Percentiles rank a stretch among this genome's conserved stretches.
Conservation (phyloP, 2,797 vertebrate genomes). For the Discoglossus pictus region DNA sequence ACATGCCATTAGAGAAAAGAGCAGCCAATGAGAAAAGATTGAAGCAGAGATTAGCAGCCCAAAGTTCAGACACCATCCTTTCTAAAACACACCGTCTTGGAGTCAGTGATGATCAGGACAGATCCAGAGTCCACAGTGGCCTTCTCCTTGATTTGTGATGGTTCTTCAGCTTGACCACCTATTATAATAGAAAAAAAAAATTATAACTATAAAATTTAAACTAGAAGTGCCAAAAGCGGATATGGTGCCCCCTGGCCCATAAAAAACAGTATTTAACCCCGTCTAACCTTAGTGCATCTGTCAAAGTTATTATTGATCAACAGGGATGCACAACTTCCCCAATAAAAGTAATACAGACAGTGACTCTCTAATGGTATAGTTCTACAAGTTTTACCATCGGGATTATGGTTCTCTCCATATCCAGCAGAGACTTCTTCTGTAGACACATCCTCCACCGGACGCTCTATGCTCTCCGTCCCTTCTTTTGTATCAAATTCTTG, state of each 20-base stretch:
- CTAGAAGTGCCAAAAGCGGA: too few relatives aligned
- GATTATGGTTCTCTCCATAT: not conserved
- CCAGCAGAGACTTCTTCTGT: not conserved
- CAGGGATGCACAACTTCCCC: too few relatives aligned
- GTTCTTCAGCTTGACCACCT: not conserved
- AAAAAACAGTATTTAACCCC: too few relatives aligned
- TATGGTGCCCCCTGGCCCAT: too few relatives aligned
- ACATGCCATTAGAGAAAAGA: slow-evolving; percentile 3
- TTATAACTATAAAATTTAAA: too few relatives aligned
- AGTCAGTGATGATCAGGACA: slow-evolving; percentile 49
- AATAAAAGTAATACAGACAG: too few relatives aligned
- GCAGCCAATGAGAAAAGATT: not conserved
- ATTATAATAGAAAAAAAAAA: not conserved
- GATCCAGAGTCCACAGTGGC: slow-evolving; percentile 14
- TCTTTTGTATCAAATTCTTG: not conserved
- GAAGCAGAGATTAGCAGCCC: not conserved
- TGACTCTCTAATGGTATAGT: too few relatives aligned
- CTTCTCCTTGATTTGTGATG: not conserved
- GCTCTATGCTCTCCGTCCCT: not conserved
- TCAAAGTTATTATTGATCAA: too few relatives aligned
- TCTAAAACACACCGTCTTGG: slow-evolving; percentile 48
- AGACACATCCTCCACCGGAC: not conserved
- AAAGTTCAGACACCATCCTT: slow-evolving; percentile 18
- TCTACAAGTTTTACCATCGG: not conserved
- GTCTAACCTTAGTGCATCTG: too few relatives aligned